Evolutionary conservation across 2,888 invertebrate genomes (phyloP).

Genomic region (Mythimna lalbum): DNA sequence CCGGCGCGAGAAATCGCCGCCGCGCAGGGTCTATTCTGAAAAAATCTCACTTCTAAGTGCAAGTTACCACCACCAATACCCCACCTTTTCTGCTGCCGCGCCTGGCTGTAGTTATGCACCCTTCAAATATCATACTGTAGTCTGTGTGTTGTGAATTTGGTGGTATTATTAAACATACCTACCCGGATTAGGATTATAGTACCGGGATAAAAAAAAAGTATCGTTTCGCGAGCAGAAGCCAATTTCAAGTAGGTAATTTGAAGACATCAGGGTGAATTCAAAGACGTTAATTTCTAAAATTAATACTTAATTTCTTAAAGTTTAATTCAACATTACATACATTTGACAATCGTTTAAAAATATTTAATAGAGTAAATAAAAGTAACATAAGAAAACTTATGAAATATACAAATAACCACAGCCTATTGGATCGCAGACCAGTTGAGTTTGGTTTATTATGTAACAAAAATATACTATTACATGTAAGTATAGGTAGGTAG

Average conservation of each 20-base stretch:
- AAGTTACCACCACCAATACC: no score
- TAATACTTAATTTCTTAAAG: conserved; percentile 60
- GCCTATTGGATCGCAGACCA: conserved; percentile 90
- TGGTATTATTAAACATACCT: no score
- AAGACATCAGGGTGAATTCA: conserved; percentile 1
- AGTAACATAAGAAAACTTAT: conserved; percentile 71
- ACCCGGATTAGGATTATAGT: no score
- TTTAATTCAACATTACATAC: conserved; percentile 80
- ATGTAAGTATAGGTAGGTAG: conserved; percentile 15
- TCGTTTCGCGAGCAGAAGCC: no score
- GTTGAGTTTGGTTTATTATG: conserved; percentile 77
- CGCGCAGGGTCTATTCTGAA: no score
- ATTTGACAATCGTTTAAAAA: conserved; percentile 73
- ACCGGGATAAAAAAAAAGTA: no score
- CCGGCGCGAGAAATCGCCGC: no score
- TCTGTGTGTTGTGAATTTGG: no score
- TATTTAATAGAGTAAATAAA: conserved; percentile 74
- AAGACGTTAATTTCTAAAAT: conserved; percentile 40
- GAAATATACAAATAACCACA: conserved; percentile 85
- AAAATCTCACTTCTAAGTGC: no score
- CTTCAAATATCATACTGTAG: no score
- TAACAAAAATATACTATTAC: conserved; percentile 56
- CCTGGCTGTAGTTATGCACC: no score
- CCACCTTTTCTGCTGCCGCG: no score
- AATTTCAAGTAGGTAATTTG: neutral